Evolutionary conservation across 2,797 vertebrate genomes (phyloP), one percentile per base, ranked within the genome.

Genomic region (Toxotes lorentzi): DNA sequence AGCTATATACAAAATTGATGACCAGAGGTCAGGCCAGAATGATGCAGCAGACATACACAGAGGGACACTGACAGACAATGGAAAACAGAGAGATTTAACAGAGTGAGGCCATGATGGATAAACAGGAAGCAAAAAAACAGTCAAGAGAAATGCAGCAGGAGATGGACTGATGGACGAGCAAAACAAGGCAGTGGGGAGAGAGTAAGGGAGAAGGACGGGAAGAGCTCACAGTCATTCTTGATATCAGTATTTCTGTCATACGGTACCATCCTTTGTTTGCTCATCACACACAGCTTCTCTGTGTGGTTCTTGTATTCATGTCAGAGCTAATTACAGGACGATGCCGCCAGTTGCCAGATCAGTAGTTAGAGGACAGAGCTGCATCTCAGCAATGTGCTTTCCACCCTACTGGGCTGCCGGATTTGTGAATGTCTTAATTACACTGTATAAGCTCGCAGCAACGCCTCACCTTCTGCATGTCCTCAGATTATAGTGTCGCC

Each of bases 341-440:
- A 71, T 51, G 70, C 78, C 4, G 68, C 77, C 82, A 76, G 83
- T 81, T 90, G 82, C 81, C 89, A 86, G 78, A 89, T 92, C 88
- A 87, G 78, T 85, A 73, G 79, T 88, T 67, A 79, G 86, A 88
- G 83, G 86, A 89, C 38, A 32, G 81, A 73, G 75, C 79, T 60
- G 82, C 61, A 47, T 81, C 78, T 80, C 68, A 76, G 82, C 78
- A 68, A 76, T 57, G 76, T 56, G 79, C 80, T 87, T 86, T 88
- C 78, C 84, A 81, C 81, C 83, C 86, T 64, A 78, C 79, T 79
- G 85, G 69, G 80, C 81, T 89, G 89, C 84, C 87, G 92, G 87
- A 90, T 83, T 83, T 73, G 74, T 66, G 79, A 69, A 84, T 30
- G 81, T 93, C 85, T 91, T 87, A 89, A 92, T 93, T 87, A 88